These are phyloP conservation scores for Atrina japonica DNA, from an alignment of 2,888 invertebrate genomes.

Conservation along the genomic window DNA sequence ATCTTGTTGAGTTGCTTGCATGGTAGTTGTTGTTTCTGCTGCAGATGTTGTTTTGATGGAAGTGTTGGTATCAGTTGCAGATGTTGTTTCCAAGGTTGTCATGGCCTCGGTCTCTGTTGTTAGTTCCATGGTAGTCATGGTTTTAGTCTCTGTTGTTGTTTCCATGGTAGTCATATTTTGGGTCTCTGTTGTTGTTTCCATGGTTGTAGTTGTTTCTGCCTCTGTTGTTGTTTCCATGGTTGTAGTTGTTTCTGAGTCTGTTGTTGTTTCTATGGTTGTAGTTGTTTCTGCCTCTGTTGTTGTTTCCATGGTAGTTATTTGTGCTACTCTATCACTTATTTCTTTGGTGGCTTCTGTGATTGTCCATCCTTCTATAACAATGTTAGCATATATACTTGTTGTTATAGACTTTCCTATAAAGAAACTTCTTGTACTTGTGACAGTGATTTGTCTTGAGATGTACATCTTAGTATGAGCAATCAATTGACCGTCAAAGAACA, in stretches of 20 bases:
- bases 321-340: constrained; percentile 44
- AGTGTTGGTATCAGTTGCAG: no score
- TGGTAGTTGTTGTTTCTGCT: no score
- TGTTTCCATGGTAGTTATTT: constrained; percentile 17
- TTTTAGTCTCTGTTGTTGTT: constrained; percentile 27
- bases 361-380: constrained; percentile 51
- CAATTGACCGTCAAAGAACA: constrained; percentile 51
- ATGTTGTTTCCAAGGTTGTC: neutral
- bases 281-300: constrained; percentile 34
- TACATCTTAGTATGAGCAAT: constrained; percentile 51
- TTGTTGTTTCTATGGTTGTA: constrained; percentile 7
- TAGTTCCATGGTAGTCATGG: neutral
- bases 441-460: constrained; percentile 37
- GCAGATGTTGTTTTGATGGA: no score
- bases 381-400: constrained; percentile 38
- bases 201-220: constrained; percentile 24
- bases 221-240: neutral
- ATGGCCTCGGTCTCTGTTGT: constrained; percentile 11
- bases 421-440: constrained; percentile 23
- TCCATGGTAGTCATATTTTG: neutral
- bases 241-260: constrained; percentile 25
- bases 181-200: constrained; percentile 3
- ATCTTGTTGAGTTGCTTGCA: no score
- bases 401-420: constrained; percentile 35
- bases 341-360: constrained; percentile 50